These are phyloP conservation scores for Leptoteleia sp. DNA, from an alignment of 1,140 invertebrate genomes.

Conservation along the genomic window DNA sequence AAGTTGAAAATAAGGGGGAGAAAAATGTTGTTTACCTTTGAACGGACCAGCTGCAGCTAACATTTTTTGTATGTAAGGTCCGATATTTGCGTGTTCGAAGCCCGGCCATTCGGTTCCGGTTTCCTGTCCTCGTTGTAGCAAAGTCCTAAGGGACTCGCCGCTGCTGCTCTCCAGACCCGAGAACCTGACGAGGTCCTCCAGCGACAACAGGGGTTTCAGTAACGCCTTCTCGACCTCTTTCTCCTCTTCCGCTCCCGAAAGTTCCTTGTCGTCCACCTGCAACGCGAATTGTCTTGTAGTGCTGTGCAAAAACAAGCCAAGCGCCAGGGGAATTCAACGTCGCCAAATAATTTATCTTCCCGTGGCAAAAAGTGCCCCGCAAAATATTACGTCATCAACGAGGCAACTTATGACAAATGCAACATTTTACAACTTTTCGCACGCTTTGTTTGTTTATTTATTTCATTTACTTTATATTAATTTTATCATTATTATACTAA, in stretches of 20 bases:
- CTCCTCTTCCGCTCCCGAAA: slow-evolving; percentile 85
- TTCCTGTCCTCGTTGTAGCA: slow-evolving; percentile 82
- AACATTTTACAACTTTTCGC: too few species aligned
- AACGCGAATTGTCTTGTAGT: slow-evolving; percentile 67
- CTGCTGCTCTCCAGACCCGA: slow-evolving; percentile 81
- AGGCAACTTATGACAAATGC: too few species aligned
- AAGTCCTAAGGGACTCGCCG: slow-evolving; percentile 82
- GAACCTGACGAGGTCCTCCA: slow-evolving; percentile 84
- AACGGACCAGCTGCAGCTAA: slow-evolving; percentile 77
- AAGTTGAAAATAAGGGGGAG: too few species aligned
- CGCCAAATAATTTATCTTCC: slow-evolving; percentile 39
- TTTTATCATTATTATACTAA: too few species aligned
- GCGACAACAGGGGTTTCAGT: slow-evolving; percentile 82
- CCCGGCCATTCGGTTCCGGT: slow-evolving; percentile 80
- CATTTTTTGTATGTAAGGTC: slow-evolving; percentile 83
- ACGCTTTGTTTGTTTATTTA: too few species aligned
- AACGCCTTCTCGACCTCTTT: slow-evolving; percentile 84
- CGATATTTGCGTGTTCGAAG: slow-evolving; percentile 82
- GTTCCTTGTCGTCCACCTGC: slow-evolving; percentile 83
- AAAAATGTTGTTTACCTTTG: slow-evolving; percentile 71
- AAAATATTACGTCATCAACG: slow-evolving; percentile 20
- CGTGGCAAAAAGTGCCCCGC: neutral
- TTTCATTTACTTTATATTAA: too few species aligned
- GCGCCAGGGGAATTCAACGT: slow-evolving; percentile 24
- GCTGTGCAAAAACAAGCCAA: slow-evolving; percentile 46